Evolutionary conservation across 2,113 vertebrate genomes (phyloP).

Genomic region (Megaleporinus macrocephalus): DNA sequence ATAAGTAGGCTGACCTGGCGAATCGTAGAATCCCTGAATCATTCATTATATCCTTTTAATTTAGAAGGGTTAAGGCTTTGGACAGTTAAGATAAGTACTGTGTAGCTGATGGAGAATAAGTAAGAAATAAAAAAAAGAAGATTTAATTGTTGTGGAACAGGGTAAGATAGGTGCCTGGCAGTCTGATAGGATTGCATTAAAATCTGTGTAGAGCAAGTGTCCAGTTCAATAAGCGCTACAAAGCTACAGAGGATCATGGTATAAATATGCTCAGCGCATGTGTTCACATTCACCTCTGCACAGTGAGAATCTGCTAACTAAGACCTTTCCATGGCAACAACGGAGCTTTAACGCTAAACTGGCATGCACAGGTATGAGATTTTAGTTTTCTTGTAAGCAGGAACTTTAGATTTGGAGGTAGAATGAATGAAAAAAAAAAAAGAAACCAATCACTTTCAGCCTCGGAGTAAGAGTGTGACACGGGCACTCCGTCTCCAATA

Average conservation of each 20-base stretch:
- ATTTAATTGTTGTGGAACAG: neutral
- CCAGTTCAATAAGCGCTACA: neutral
- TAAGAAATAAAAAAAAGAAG: neutral
- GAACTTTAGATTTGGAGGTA: neutral
- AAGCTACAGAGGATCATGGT: neutral
- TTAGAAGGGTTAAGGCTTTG: neutral
- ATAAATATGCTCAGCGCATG: neutral
- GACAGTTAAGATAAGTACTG: neutral
- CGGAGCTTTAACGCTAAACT: neutral
- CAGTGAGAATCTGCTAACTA: neutral
- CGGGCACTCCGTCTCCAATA: constrained; percentile 25
- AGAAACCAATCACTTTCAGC: neutral
- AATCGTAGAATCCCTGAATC: neutral
- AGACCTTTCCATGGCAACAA: neutral
- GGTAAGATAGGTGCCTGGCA: neutral
- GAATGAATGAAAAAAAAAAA: neutral
- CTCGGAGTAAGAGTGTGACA: constrained; percentile 3
- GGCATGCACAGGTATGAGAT: neutral
- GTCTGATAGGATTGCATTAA: neutral
- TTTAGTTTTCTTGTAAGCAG: neutral
- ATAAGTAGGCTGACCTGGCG: neutral
- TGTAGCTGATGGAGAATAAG: neutral
- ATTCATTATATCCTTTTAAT: neutral
- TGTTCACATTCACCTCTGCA: neutral
- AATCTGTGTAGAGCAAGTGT: neutral